phyloP scores from a whole-genome alignment of 1,140 invertebrate genomes.

The Caenorhabditis briggsae region DNA sequence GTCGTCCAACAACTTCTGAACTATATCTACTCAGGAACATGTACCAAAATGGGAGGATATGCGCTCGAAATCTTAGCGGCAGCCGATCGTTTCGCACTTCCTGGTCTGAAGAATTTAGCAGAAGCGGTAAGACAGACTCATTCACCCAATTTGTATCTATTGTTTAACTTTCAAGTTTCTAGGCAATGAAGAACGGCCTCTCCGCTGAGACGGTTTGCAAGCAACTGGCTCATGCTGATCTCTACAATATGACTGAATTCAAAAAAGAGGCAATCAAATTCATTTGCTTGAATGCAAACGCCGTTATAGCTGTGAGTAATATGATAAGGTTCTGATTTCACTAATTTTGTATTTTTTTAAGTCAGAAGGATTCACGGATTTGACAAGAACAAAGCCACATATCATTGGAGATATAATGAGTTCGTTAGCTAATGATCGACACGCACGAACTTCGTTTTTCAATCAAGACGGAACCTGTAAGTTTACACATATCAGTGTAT shows the following conservation, averaged over 20 bases:
- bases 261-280: constrained; percentile 75
- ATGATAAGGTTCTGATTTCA: neutral
- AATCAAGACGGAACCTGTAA: constrained; percentile 1
- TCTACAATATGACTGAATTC: constrained; percentile 74
- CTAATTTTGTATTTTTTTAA: constrained; percentile 53
- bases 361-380: constrained; percentile 70
- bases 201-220: constrained; percentile 74
- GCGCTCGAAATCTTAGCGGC: constrained; percentile 73
- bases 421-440: constrained; percentile 48
- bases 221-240: constrained; percentile 72
- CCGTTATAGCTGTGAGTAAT: constrained; percentile 66
- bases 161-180: constrained; percentile 42
- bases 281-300: constrained; percentile 69
- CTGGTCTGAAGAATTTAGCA: constrained; percentile 75
- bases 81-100: constrained; percentile 75
- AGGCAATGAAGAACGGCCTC: constrained; percentile 69
- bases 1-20: constrained; percentile 72
- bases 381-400: constrained; percentile 65
- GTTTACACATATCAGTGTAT: neutral
- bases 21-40: constrained; percentile 72
- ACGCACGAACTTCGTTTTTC: neutral
- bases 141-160: too few species aligned
- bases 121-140: constrained; percentile 65
- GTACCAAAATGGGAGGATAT: constrained; percentile 63
- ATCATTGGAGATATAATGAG: constrained; percentile 70